These are phyloP conservation scores for Nomada fabriciana DNA, from an alignment of 2,888 invertebrate species.

Conservation along the genomic window DNA sequence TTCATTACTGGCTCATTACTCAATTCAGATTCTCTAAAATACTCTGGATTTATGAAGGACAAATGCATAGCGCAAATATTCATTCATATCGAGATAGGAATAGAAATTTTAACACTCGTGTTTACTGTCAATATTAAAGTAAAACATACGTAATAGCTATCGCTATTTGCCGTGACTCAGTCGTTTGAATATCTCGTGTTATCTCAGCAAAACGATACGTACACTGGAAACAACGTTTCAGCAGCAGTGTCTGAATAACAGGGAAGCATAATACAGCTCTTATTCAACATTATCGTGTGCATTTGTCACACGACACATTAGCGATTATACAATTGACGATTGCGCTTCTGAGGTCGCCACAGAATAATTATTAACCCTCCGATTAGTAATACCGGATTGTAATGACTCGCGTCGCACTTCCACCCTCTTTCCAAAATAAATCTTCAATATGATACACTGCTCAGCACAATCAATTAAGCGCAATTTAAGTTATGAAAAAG, in stretches of 20 bases:
- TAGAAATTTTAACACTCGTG: conserved; percentile 3
- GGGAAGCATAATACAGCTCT: background rate
- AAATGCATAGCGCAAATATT: conserved; percentile 35
- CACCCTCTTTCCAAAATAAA: too few species aligned
- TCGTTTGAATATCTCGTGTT: conserved; percentile 44
- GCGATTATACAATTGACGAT: background rate
- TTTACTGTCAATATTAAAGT: conserved; percentile 31
- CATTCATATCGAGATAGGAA: conserved; percentile 13
- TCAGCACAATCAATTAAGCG: too few species aligned
- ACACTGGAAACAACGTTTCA: background rate
- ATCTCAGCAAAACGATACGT: conserved; percentile 42
- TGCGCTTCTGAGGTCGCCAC: background rate
- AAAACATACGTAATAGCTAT: conserved; percentile 31
- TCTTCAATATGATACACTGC: too few species aligned
- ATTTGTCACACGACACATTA: background rate
- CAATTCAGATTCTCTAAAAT: too few species aligned
- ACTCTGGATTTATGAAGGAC: background rate
- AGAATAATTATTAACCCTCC: background rate
- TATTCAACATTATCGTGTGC: background rate
- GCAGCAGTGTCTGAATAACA: conserved; percentile 7
- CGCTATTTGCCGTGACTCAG: conserved; percentile 52
- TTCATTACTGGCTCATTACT: background rate
- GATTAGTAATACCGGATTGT: too few species aligned
- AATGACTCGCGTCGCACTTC: background rate
- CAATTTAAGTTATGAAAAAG: too few species aligned